A percentile compares a stretch with the other conserved stretches of the same genome.
phyloP scores from a whole-genome alignment of 1,140 invertebrate genomes.

The Panonychus citri region DNA sequence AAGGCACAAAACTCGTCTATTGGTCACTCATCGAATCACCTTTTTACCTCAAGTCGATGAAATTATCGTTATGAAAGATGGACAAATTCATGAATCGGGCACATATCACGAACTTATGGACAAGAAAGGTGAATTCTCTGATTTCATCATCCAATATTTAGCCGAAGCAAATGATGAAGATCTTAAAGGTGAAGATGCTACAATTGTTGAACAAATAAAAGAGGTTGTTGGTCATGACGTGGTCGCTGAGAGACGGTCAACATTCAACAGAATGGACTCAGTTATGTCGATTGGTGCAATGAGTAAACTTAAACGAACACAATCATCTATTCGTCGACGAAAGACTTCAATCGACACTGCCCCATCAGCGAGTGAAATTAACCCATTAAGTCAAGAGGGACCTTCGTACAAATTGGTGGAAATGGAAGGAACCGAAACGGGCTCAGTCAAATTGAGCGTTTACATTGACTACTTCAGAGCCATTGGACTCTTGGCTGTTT shows the following conservation, averaged over 20 bases:
- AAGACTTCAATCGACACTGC: not conserved
- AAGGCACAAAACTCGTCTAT: constrained; percentile 19
- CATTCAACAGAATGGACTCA: not conserved
- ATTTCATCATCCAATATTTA: constrained; percentile 20
- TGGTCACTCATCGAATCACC: constrained; percentile 22
- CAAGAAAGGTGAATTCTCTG: constrained; percentile 14
- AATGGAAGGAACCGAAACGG: constrained; percentile 6
- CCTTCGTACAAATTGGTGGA: constrained; percentile 30
- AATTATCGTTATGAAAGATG: constrained; percentile 23
- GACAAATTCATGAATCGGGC: constrained; percentile 20
- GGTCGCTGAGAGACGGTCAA: not conserved
- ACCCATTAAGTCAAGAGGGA: not conserved
- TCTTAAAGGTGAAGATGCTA: not conserved
- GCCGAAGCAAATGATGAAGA: constrained; percentile 16
- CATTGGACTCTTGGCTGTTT: not conserved
- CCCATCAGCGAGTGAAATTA: not conserved
- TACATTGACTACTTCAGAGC: constrained; percentile 5
- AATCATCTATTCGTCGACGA: not conserved
- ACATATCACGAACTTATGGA: constrained; percentile 21
- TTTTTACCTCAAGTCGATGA: constrained; percentile 21
- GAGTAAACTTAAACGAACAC: not conserved
- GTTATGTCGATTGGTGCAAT: not conserved
- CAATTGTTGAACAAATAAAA: not conserved
- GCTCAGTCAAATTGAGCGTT: constrained; percentile 9
- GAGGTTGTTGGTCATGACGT: constrained; percentile 21